phyloP scores from a whole-genome alignment of 2,797 vertebrate genomes.

The Eurystomus glaucurus region DNA sequence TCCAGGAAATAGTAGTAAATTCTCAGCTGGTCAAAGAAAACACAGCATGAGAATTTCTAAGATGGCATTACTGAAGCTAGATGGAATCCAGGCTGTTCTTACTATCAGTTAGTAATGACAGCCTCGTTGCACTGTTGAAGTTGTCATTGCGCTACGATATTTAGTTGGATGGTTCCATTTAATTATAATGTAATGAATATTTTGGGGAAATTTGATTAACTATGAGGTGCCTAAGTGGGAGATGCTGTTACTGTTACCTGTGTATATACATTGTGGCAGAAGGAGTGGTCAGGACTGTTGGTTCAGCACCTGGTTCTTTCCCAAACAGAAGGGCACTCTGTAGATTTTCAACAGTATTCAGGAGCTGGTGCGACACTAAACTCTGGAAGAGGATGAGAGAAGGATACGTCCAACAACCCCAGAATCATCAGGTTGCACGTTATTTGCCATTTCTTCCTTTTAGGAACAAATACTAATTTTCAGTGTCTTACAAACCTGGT shows the following conservation, averaged over 20 bases:
- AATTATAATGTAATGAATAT: neutral
- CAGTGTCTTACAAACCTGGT: neutral
- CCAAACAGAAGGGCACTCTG: slow-evolving; percentile 90
- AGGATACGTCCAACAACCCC: neutral
- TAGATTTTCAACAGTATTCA: slow-evolving; percentile 86
- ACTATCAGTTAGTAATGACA: neutral
- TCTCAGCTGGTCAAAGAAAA: neutral
- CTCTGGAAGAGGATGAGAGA: slow-evolving; percentile 47
- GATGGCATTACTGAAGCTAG: neutral
- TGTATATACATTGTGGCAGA: slow-evolving; percentile 91
- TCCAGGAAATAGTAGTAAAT: neutral
- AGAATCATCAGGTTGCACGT: neutral
- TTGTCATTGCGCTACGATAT: neutral
- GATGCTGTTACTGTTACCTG: slow-evolving; percentile 83
- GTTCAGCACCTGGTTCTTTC: slow-evolving; percentile 81
- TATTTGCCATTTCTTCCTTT: neutral
- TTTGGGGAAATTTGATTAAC: neutral
- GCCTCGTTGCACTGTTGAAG: neutral
- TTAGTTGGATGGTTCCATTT: neutral
- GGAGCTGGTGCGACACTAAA: slow-evolving; percentile 82
- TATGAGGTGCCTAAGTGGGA: neutral
- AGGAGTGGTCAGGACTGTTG: slow-evolving; percentile 84
- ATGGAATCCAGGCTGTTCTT: neutral
- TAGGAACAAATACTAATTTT: neutral
- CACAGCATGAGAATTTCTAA: neutral